Evolutionary conservation across 1,140 invertebrate species (phyloP).

Genomic region (Leptestheria dahalacensis): DNA sequence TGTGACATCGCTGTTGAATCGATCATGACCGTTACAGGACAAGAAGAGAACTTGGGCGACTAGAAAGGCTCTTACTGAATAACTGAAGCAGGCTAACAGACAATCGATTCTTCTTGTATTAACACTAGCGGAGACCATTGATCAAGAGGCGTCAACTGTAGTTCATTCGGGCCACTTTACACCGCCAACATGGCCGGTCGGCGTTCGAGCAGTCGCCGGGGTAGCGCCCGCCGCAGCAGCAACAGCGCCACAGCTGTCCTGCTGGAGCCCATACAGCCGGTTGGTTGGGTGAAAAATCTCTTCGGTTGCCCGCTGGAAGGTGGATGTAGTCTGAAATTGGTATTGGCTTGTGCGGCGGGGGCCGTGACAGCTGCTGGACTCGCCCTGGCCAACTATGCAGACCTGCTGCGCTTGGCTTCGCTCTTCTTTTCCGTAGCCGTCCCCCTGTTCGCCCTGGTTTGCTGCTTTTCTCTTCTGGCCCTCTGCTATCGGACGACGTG

Average conservation of each 20-base stretch:
- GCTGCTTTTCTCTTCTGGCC: constrained; percentile 29
- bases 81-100: too few species aligned
- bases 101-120: too few species aligned
- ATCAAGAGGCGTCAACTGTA: too few species aligned
- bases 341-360: not conserved
- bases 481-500: constrained; percentile 27
- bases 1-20: too few species aligned
- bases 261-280: too few species aligned
- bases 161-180: too few species aligned
- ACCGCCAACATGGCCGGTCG: not conserved
- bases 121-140: too few species aligned
- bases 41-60: too few species aligned
- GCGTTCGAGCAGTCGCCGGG: not conserved
- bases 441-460: constrained; percentile 28
- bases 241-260: not conserved
- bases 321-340: not conserved
- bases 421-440: constrained; percentile 14
- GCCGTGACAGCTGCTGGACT: not conserved
- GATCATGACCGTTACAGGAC: too few species aligned
- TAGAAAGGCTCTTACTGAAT: too few species aligned
- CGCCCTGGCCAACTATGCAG: not conserved
- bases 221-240: not conserved
- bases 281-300: too few species aligned
- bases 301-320: not conserved
- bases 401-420: constrained; percentile 1